phyloP scores from a whole-genome alignment of 2,797 vertebrate genomes.

The Fundulus diaphanus region DNA sequence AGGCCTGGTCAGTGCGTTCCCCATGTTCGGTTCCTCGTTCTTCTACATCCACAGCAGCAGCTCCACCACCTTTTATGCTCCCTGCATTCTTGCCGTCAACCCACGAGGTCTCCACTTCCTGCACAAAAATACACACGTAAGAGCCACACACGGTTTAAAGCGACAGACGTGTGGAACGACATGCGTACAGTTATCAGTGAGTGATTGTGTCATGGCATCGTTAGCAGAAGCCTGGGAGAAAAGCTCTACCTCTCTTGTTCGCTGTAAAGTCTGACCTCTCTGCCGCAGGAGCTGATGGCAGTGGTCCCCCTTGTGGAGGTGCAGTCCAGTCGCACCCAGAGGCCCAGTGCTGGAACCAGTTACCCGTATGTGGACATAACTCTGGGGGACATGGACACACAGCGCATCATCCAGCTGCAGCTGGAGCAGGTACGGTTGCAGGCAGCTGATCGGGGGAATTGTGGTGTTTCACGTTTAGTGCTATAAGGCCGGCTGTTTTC shows the following conservation, averaged over 20 bases:
- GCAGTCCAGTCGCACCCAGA: slow-evolving; percentile 91
- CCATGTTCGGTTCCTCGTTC: slow-evolving; percentile 97
- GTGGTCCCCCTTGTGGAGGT: slow-evolving; percentile 90
- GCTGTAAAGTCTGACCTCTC: slow-evolving; percentile 27
- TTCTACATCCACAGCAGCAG: slow-evolving; percentile 99
- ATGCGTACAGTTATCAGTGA: not conserved
- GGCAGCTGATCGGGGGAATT: slow-evolving; percentile 1
- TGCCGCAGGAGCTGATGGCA: slow-evolving; percentile 85
- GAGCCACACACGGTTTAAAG: slow-evolving; percentile 32
- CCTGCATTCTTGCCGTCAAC: slow-evolving; percentile 93
- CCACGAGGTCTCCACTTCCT: slow-evolving; percentile 96
- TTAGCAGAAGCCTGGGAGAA: slow-evolving; percentile 22
- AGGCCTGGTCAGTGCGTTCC: slow-evolving; percentile 93
- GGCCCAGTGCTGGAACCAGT: slow-evolving; percentile 86
- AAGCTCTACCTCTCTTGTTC: slow-evolving; percentile 12
- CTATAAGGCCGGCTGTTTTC: slow-evolving; percentile 25
- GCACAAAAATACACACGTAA: slow-evolving; percentile 92
- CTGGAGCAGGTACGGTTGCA: slow-evolving; percentile 87
- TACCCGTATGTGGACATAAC: slow-evolving; percentile 93
- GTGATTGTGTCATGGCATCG: slow-evolving; percentile 24
- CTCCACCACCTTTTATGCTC: slow-evolving; percentile 85
- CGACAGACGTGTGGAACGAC: not conserved
- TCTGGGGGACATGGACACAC: slow-evolving; percentile 86
- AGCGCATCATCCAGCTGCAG: slow-evolving; percentile 90
- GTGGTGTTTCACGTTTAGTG: not conserved